Evolutionary conservation across 2,113 vertebrate species (phyloP).

Genomic region (Tachysurus fulvidraco): DNA sequence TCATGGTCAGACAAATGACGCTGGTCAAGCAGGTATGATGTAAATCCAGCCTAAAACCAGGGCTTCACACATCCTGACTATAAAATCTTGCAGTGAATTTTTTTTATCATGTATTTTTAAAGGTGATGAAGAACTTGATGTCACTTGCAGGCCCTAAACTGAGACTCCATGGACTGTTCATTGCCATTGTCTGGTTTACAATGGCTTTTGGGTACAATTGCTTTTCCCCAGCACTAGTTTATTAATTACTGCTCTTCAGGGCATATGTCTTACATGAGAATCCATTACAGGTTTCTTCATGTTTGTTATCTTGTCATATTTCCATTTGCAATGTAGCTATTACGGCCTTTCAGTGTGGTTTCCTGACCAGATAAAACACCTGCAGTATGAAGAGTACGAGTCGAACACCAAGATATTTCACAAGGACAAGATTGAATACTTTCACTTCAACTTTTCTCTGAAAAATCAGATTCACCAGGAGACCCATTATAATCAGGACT

Average conservation of each 20-base stretch:
- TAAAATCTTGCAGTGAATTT: not conserved
- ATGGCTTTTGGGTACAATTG: slow-evolving; percentile 88
- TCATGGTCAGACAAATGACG: slow-evolving; percentile 86
- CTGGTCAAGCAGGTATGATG: slow-evolving; percentile 86
- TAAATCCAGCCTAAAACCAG: not conserved
- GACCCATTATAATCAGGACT: slow-evolving; percentile 87
- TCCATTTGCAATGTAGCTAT: slow-evolving; percentile 74
- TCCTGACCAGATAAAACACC: slow-evolving; percentile 95
- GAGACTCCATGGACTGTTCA: slow-evolving; percentile 86
- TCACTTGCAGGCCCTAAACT: slow-evolving; percentile 86
- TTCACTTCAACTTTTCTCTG: slow-evolving; percentile 95
- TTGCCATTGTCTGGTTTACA: slow-evolving; percentile 94
- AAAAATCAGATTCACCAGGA: slow-evolving; percentile 93
- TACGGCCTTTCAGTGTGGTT: slow-evolving; percentile 97
- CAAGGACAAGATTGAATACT: slow-evolving; percentile 80
- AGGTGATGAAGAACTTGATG: slow-evolving; percentile 91
- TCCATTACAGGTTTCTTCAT: not conserved
- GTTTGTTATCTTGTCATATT: not conserved
- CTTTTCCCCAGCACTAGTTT: not conserved
- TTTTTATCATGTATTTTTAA: not conserved
- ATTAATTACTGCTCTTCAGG: not conserved
- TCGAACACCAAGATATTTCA: slow-evolving; percentile 83
- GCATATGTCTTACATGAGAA: not conserved
- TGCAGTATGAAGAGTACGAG: slow-evolving; percentile 90
- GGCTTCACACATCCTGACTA: not conserved